These are phyloP conservation scores for Lophotis ruficrista DNA, from an alignment of 2,113 vertebrate species.

Conservation along the genomic window DNA sequence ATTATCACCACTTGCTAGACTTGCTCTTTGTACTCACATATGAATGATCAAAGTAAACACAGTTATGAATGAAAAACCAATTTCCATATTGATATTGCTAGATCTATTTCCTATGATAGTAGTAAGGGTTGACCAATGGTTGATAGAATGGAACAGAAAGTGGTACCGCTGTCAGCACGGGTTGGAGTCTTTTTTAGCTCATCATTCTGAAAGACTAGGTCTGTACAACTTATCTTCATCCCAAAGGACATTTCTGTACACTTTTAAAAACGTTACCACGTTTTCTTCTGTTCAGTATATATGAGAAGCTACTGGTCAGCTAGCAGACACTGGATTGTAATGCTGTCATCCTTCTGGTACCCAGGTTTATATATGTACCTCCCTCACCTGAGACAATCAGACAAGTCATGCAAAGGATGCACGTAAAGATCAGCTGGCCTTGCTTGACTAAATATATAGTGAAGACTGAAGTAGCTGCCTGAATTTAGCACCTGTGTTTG, in stretches of 20 bases:
- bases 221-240: background rate
- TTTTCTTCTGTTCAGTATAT: background rate
- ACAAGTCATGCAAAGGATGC: background rate
- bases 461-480: background rate
- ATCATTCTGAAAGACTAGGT: background rate
- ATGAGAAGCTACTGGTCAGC: background rate
- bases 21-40: accelerated
- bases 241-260: background rate
- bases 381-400: background rate
- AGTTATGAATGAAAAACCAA: background rate
- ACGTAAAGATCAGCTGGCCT: background rate
- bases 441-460: background rate
- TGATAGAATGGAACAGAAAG: background rate
- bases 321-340: background rate
- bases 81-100: background rate
- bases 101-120: background rate
- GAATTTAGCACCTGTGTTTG: background rate
- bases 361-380: background rate
- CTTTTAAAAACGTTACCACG: background rate
- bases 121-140: background rate
- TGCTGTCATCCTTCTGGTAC: background rate
- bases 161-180: background rate
- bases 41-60: background rate
- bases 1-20: background rate
- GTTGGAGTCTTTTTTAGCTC: background rate